Evolutionary conservation across 2,888 invertebrate species (phyloP).

Genomic region (Odontomyia ornata): DNA sequence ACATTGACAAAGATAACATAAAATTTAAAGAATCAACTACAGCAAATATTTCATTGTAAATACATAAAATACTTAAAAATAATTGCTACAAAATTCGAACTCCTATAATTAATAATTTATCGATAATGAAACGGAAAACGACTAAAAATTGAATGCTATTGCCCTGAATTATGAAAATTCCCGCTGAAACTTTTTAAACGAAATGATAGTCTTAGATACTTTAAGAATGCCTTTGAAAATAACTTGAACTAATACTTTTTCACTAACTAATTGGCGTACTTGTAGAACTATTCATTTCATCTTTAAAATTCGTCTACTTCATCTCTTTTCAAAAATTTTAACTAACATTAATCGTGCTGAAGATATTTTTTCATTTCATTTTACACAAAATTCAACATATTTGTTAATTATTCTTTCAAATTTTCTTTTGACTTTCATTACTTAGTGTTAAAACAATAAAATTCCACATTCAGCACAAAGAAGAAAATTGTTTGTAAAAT

Average conservation of each 20-base stretch:
- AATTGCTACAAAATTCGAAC: conserved; percentile 9
- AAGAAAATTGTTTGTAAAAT: conserved; percentile 13
- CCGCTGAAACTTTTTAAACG: background rate
- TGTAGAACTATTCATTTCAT: background rate
- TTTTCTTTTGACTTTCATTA: no score
- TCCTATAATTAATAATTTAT: background rate
- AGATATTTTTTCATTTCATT: background rate
- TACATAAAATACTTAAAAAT: conserved; percentile 1
- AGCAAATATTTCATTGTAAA: background rate
- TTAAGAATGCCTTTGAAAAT: background rate
- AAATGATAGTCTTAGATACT: background rate
- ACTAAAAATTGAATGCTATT: background rate
- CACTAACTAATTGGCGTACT: background rate
- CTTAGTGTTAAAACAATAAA: no score
- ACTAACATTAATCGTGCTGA: background rate
- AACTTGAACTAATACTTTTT: background rate
- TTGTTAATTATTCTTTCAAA: background rate
- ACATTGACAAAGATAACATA: background rate
- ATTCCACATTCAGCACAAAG: no score
- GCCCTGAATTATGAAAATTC: background rate
- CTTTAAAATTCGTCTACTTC: no score
- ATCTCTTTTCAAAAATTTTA: background rate
- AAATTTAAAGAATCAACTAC: background rate
- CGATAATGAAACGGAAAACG: background rate
- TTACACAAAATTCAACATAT: background rate